Base-by-base conservation (phyloP, 2,113 vertebrate species). In the Cnemophilus loriae region DNA sequence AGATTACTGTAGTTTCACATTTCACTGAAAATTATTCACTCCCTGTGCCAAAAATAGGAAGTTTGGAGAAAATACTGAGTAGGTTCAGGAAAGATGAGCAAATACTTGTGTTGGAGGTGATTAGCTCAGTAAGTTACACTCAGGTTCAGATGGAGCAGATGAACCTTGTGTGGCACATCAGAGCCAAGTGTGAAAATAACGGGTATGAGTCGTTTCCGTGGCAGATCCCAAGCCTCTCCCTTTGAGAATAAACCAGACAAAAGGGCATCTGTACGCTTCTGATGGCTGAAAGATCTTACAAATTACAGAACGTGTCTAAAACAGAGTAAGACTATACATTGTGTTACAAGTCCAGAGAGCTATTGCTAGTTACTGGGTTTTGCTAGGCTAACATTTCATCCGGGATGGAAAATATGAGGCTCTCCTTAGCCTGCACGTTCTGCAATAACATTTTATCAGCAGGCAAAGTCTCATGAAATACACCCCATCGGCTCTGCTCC, bases 381-480 rank as follows among this genome's bases (percentile, higher is more conserved):
- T 83, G 24, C 37, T 92, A 81, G 60, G 63, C 73, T 94, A 76
- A 68, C 53, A 64, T 96, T 96, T 79, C 69, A 55, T 92, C 39
- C 10, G 0, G 26, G 68, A 69, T 87, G 91, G 91, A 95, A 96
- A 96, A 79, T 79, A 20, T 80, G 94, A 91, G 91, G 50, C 14
- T 84, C 46, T 90, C 35, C 69, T 83, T 73, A 63, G 81, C 41
- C 53, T 84, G 37, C 49, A 7, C 33, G 26, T 91, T 95, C 94
- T 92, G 95, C 84, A 95, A 64, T 85, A 96, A 96, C 70, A 74
- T 93, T 97, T 94, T 95, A 89, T 95, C 95, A 95, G 82, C 90
- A 89, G 89, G 89, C 84, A 78, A 68, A 77, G 16, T 89, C 77
- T 91, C 67, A 81, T 96, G 94, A 93, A 96, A 84, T 82, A 74